Evolutionary conservation across 2,113 vertebrate genomes (phyloP), one percentile per base, ranked within the genome.

Genomic region (Proteles cristata): DNA sequence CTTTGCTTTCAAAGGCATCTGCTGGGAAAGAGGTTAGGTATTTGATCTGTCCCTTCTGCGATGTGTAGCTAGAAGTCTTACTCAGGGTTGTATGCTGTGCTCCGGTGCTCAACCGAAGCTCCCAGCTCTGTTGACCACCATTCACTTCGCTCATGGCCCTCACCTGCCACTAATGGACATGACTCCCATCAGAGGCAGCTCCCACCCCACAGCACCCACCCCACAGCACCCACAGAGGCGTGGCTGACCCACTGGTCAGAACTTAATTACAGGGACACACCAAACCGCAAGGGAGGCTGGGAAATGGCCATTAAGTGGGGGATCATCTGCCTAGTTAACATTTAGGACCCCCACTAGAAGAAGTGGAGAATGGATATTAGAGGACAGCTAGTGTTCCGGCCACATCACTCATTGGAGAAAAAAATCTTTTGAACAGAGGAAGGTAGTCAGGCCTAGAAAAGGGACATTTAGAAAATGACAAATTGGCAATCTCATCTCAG

Each of bases 1-100:
- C 43, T n/a, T 94, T 81, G 73, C 26, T 84, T 97, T 90, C 82
- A 88, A 91, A 81, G 55, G 79, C 28, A 83, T 53, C 19, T 53
- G 48, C 5, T 61, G 16, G 58, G 28, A 81, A 93, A 94, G 61
- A 76, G 5, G 31, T 61, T n/a, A 79, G 93, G 55, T 65, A 19
- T 92, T 61, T 90, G 28, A 28, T 92, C 61, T 83, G 28, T 85
- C 8, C n/a, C 45, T 79, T 88, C 28, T 65, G 28, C 21, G 23
- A 35, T 50, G 35, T 88, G 58, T n/a, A 82, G 2, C 28, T 15
- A 10, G 14, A 69, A 79, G 12, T 26, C 50, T 63, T 61, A 12
- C 43, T 35, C 17, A 77, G 68, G 28, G 66, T 1, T 33, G 10
- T 43, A 21, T 2, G 1, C 2, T 91, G 16, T 39, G 48, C 26